Conservation (phyloP, 2,888 invertebrate species). For the Noctua fimbriata region DNA sequence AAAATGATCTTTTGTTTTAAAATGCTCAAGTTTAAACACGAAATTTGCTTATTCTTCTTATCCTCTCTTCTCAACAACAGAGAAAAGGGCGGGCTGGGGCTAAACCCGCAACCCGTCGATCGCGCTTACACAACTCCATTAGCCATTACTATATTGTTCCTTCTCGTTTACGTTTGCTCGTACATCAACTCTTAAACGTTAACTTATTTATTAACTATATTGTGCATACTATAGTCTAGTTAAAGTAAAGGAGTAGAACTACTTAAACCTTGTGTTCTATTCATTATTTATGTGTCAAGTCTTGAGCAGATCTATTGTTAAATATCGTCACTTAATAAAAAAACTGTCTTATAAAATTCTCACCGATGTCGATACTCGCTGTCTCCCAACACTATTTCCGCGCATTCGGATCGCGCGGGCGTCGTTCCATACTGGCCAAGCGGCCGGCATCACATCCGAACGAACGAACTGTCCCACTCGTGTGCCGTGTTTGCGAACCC, state of each 20-base stretch:
- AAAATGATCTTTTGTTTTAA: neutral
- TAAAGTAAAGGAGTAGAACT: neutral
- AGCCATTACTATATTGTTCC: neutral
- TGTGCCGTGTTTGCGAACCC: constrained; percentile 86
- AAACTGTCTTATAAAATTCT: neutral
- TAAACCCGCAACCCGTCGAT: neutral
- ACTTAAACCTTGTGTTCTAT: neutral
- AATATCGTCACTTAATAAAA: neutral
- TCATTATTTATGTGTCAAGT: neutral
- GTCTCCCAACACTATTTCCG: constrained; percentile 75
- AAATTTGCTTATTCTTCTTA: constrained; percentile 2
- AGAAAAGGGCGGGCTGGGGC: constrained; percentile 17
- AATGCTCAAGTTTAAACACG: constrained; percentile 30
- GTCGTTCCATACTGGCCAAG: constrained; percentile 82
- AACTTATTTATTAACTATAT: neutral
- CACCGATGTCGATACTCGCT: constrained; percentile 69
- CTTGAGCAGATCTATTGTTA: neutral
- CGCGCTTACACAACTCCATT: neutral
- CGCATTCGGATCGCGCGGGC: constrained; percentile 74
- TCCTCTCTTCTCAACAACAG: constrained; percentile 14
- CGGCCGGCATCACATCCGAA: constrained; percentile 88
- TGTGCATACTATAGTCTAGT: neutral
- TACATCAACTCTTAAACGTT: neutral
- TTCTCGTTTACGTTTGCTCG: neutral
- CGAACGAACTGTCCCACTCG: constrained; percentile 85